Evolutionary conservation across 2,113 vertebrate genomes (phyloP).

Genomic region (Bagarius yarrelli): DNA sequence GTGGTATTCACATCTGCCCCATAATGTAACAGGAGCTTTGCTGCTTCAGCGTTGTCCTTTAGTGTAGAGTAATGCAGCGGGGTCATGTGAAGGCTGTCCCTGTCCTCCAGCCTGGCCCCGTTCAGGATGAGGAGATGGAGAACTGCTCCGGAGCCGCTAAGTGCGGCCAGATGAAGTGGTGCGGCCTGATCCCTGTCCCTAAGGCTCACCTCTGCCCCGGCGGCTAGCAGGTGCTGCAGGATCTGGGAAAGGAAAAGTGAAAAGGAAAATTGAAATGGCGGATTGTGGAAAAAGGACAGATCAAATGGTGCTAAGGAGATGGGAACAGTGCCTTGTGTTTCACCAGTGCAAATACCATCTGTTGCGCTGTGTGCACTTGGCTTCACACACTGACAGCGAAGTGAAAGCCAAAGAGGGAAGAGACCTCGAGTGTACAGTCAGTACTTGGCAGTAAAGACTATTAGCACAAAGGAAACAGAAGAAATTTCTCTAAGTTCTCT

Average conservation of each 20-base stretch:
- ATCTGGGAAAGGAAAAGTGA: slow-evolving; percentile 15
- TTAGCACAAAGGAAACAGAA: not conserved
- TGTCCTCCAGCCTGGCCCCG: slow-evolving; percentile 34
- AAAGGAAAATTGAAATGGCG: not conserved
- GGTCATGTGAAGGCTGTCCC: slow-evolving; percentile 46
- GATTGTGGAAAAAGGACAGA: not conserved
- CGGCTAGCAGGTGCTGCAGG: slow-evolving; percentile 53
- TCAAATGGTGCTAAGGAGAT: slow-evolving; percentile 34
- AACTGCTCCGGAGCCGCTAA: slow-evolving; percentile 47
- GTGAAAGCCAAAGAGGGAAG: slow-evolving; percentile 31
- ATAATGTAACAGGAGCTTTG: slow-evolving; percentile 53
- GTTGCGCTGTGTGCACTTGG: slow-evolving; percentile 43
- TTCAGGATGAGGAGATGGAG: slow-evolving; percentile 34
- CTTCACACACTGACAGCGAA: not conserved
- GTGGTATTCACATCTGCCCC: slow-evolving; percentile 42
- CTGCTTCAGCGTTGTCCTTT: slow-evolving; percentile 27
- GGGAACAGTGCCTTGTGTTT: not conserved
- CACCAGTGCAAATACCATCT: slow-evolving; percentile 49
- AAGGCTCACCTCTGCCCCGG: not conserved
- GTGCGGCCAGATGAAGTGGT: slow-evolving; percentile 57
- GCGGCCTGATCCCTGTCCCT: slow-evolving; percentile 43
- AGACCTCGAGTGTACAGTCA: slow-evolving; percentile 31
- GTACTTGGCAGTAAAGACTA: slow-evolving; percentile 28
- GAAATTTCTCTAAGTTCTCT: not conserved
- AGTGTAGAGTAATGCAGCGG: slow-evolving; percentile 23